A percentile compares a stretch with the other conserved stretches of the same genome.
Conservation (phyloP, 1,140 invertebrate genomes). For the Drosophila orena region DNA sequence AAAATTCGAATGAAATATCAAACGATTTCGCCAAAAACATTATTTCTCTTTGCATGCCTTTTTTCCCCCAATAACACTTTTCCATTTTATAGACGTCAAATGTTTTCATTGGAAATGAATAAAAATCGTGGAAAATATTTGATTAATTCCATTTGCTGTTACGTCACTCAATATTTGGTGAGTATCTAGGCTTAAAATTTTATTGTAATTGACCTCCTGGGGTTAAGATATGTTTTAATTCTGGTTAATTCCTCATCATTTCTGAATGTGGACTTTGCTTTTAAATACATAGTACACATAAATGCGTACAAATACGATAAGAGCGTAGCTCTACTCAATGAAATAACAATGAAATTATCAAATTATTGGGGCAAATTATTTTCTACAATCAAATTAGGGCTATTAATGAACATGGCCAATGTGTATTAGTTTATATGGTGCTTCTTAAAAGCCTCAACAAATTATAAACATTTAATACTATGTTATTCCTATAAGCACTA, state of each 20-base stretch:
- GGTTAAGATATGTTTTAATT: constrained; percentile 17
- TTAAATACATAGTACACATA: not conserved
- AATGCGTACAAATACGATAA: constrained; percentile 12
- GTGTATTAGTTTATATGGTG: too few relatives aligned
- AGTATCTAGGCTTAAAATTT: not conserved
- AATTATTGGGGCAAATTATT: too few relatives aligned
- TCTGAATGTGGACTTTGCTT: constrained; percentile 25
- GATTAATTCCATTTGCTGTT: too few relatives aligned
- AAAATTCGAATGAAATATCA: not conserved
- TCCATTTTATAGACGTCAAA: too few relatives aligned
- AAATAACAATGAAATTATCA: not conserved
- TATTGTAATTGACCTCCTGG: not conserved
- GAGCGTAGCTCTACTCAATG: constrained; percentile 3
- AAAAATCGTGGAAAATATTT: too few relatives aligned
- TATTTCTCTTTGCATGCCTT: not conserved
- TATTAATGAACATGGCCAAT: too few relatives aligned
- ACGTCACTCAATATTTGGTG: not conserved
- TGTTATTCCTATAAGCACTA: too few relatives aligned
- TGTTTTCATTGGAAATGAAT: not conserved
- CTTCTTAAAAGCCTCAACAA: too few relatives aligned
- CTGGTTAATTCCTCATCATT: constrained; percentile 30
- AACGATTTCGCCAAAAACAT: not conserved
- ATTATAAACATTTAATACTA: too few relatives aligned
- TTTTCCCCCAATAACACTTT: not conserved
- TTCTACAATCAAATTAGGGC: too few relatives aligned